Conservation (phyloP, 2,888 invertebrate genomes). For the Epinotia nisella region DNA sequence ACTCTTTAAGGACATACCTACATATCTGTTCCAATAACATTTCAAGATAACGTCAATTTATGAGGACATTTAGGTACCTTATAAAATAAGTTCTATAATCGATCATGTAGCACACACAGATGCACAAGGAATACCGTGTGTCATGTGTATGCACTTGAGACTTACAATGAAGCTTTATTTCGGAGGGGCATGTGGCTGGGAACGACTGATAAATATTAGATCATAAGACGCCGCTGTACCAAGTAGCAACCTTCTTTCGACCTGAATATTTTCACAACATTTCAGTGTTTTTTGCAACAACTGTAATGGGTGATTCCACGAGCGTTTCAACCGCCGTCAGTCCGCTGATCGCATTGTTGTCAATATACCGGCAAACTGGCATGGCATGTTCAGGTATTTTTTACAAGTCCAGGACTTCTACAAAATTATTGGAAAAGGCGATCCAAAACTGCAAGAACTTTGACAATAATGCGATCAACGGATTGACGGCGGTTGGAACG, state of each 20-base stretch:
- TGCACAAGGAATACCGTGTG: background rate
- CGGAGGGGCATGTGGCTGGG: constrained; percentile 12
- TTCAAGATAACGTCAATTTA: background rate
- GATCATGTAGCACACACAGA: constrained; percentile 2
- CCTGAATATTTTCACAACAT: background rate
- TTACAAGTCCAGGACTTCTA: no score
- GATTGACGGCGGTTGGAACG: no score
- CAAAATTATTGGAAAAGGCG: no score
- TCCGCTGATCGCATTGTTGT: no score
- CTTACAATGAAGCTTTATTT: constrained; percentile 31
- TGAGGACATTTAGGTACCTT: background rate
- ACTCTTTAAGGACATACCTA: no score
- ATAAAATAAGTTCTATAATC: constrained; percentile 1
- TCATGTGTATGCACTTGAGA: constrained; percentile 27
- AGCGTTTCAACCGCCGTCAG: no score
- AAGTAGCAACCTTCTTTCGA: background rate
- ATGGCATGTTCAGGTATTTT: no score
- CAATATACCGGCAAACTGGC: no score
- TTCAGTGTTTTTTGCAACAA: background rate
- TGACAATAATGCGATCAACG: no score
- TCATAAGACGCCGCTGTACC: background rate
- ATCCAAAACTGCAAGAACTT: no score
- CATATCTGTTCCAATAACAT: background rate
- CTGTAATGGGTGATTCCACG: no score
- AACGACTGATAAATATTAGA: constrained; percentile 7